These are phyloP conservation scores for Andricus curvator DNA, from an alignment of 2,888 invertebrate genomes.

Conservation along the genomic window DNA sequence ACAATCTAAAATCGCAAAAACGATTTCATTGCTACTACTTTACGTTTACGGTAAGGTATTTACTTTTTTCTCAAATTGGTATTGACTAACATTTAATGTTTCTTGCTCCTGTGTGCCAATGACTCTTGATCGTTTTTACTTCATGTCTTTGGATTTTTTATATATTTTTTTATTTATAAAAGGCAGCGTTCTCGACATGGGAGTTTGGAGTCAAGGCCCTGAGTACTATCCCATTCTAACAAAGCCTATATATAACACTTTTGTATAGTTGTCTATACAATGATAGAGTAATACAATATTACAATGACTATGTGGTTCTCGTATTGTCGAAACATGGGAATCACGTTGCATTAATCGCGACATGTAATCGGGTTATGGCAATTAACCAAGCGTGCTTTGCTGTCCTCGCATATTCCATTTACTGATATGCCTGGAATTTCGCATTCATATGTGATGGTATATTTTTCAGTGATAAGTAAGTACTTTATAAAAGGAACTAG, in stretches of 20 bases:
- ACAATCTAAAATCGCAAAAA: background rate
- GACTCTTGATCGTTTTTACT: background rate
- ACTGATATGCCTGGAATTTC: no score
- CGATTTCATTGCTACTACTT: background rate
- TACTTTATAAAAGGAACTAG: no score
- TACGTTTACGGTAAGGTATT: background rate
- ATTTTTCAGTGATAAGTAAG: no score
- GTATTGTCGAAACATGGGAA: slow-evolving; percentile 57
- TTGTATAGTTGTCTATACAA: background rate
- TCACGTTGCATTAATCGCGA: slow-evolving; percentile 58
- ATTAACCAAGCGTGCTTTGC: slow-evolving; percentile 54
- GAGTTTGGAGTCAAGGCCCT: slow-evolving; percentile 22
- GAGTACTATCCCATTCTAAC: slow-evolving; percentile 7
- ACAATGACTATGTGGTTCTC: slow-evolving; percentile 18
- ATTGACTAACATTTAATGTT: background rate
- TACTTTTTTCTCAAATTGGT: background rate
- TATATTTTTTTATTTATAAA: background rate
- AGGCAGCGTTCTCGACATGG: background rate
- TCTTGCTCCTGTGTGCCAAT: background rate
- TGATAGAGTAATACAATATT: background rate
- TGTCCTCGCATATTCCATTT: background rate
- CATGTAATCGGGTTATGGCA: slow-evolving; percentile 62
- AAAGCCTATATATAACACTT: background rate
- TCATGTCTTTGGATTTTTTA: background rate
- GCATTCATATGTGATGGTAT: no score